Conservation (phyloP, 1,140 invertebrate species). For the Oppia nitens region DNA sequence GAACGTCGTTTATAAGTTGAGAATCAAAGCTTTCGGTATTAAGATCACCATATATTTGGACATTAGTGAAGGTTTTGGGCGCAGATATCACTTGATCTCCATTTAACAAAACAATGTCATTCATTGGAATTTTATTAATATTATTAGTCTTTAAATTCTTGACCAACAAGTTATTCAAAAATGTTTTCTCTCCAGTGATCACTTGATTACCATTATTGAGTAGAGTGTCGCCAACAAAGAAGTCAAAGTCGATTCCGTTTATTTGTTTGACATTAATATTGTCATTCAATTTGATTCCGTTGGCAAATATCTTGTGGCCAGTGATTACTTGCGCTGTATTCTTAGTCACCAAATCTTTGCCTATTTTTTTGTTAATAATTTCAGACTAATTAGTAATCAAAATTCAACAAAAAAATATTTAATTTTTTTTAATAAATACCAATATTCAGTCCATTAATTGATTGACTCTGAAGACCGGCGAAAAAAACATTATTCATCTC, state of each 20-base stretch:
- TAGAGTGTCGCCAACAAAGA: conserved; percentile 13
- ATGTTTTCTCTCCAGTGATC: background rate
- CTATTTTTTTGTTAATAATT: too few species aligned
- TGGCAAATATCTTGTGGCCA: conserved; percentile 10
- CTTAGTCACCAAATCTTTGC: conserved; percentile 12
- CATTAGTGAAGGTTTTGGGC: conserved; percentile 11
- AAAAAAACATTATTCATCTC: background rate
- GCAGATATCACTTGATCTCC: conserved; percentile 11
- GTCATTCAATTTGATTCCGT: conserved; percentile 9
- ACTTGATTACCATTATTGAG: conserved; percentile 12
- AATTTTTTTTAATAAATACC: background rate
- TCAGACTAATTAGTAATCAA: background rate
- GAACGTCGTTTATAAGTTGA: background rate
- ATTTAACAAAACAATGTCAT: conserved; percentile 12
- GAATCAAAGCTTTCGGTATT: background rate
- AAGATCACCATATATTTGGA: background rate
- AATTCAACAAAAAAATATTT: background rate
- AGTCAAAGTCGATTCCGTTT: conserved; percentile 10
- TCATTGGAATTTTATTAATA: conserved; percentile 15
- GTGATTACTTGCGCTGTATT: conserved; percentile 4
- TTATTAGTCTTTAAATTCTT: background rate
- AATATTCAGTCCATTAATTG: conserved; percentile 14
- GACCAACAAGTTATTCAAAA: conserved; percentile 4
- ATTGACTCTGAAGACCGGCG: background rate
- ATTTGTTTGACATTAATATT: background rate